Conservation (phyloP, 37 sponge, comb jelly and placozoan genomes). For the Axinella damicornis region DNA sequence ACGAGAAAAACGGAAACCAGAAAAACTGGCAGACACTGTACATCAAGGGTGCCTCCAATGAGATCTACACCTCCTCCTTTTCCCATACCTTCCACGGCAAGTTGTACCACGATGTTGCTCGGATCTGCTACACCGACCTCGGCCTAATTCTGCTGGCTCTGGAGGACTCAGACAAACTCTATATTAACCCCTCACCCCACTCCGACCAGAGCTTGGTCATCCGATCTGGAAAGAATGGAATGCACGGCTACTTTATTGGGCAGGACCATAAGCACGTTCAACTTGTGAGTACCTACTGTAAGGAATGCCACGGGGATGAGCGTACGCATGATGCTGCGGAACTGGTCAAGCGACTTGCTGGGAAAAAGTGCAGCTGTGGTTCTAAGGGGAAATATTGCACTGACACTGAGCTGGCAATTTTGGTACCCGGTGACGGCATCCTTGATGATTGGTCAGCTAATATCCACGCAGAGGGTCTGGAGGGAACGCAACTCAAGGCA, state of each 20-base stretch:
- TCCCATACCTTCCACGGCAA: slow-evolving; percentile 57
- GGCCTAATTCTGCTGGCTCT: slow-evolving; percentile 79
- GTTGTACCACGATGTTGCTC: slow-evolving; percentile 53
- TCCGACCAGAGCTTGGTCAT: background rate
- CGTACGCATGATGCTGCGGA: too few species aligned
- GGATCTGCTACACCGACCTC: slow-evolving; percentile 71
- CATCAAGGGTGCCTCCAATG: slow-evolving; percentile 69
- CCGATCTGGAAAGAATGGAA: background rate
- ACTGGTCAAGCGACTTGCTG: too few species aligned
- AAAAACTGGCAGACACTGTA: slow-evolving; percentile 50
- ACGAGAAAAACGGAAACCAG: too few species aligned
- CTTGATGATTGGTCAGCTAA: too few species aligned
- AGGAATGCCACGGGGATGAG: background rate
- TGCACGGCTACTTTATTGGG: slow-evolving; percentile 70
- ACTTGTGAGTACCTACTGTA: slow-evolving; percentile 2
- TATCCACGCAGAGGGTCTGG: too few species aligned
- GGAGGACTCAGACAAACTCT: slow-evolving; percentile 4
- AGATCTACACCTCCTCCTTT: slow-evolving; percentile 66
- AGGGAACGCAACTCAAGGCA: too few species aligned
- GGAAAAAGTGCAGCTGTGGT: too few species aligned
- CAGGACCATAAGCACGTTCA: slow-evolving; percentile 32
- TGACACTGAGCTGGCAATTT: too few species aligned
- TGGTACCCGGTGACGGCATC: too few species aligned
- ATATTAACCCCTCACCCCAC: slow-evolving; percentile 31
- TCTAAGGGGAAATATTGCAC: too few species aligned